Percentiles rank a stretch among this genome's conserved stretches.
These are phyloP conservation scores for Tylochromis polylepis DNA, from an alignment of 2,113 vertebrate species.

Conservation along the genomic window DNA sequence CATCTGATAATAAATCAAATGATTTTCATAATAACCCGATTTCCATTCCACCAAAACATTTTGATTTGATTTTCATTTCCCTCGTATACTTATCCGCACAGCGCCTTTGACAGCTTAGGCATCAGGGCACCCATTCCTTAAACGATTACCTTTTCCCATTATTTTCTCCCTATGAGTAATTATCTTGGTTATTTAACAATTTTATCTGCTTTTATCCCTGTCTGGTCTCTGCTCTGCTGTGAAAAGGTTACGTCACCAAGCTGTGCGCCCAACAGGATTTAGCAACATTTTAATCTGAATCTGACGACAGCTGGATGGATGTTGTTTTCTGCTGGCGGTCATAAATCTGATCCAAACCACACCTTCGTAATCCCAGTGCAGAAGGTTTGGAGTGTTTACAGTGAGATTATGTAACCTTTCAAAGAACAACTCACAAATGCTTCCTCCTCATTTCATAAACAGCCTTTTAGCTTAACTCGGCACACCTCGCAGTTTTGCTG, in stretches of 20 bases:
- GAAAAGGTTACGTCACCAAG: not conserved
- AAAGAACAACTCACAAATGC: not conserved
- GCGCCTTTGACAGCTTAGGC: not conserved
- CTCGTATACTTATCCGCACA: not conserved
- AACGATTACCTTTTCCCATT: not conserved
- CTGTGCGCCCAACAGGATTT: not conserved
- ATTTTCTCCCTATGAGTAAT: not conserved
- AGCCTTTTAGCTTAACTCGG: not conserved
- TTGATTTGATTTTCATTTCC: not conserved
- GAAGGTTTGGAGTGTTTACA: not conserved
- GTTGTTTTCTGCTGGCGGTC: not conserved
- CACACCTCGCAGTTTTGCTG: not conserved
- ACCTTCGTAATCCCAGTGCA: not conserved
- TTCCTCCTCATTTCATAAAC: not conserved
- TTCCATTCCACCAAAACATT: not conserved
- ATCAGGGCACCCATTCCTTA: not conserved
- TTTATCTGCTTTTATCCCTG: not conserved
- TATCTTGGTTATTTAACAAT: not conserved
- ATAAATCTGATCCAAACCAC: conserved; percentile 5
- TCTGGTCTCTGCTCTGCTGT: not conserved
- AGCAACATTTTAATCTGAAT: conserved; percentile 1
- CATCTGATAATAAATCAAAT: not conserved
- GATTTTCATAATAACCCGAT: not conserved
- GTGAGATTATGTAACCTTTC: not conserved
- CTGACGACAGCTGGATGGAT: not conserved